phyloP scores from a whole-genome alignment of 1,140 invertebrate genomes.

The Drosophila jambulina region DNA sequence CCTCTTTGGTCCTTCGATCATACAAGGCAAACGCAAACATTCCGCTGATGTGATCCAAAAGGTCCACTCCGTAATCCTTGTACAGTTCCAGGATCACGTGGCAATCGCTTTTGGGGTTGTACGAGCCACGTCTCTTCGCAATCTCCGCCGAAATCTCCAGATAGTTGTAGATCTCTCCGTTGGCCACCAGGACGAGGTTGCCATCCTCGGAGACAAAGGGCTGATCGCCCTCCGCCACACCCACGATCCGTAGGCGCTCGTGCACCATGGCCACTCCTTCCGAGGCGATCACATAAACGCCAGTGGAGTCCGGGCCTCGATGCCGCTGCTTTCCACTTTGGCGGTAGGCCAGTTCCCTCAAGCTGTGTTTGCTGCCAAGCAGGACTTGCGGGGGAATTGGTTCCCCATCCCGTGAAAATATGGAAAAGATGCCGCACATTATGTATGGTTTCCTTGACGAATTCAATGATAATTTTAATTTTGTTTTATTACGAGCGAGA shows the following conservation, averaged over 20 bases:
- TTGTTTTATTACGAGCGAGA: too few species aligned
- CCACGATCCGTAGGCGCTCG: slow-evolving; percentile 73
- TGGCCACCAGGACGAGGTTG: slow-evolving; percentile 71
- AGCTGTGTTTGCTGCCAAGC: slow-evolving; percentile 52
- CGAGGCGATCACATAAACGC: slow-evolving; percentile 60
- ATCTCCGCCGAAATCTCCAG: slow-evolving; percentile 67
- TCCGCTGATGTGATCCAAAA: slow-evolving; percentile 89
- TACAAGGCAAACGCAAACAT: slow-evolving; percentile 95
- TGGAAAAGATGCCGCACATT: slow-evolving; percentile 85
- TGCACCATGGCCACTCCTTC: slow-evolving; percentile 81
- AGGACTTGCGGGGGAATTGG: slow-evolving; percentile 47
- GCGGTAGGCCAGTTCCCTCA: slow-evolving; percentile 76
- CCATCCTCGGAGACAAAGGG: slow-evolving; percentile 74
- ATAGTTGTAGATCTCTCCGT: slow-evolving; percentile 85
- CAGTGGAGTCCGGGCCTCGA: slow-evolving; percentile 83
- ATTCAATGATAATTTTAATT: neutral
- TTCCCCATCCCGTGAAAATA: slow-evolving; percentile 71
- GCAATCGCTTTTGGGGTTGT: slow-evolving; percentile 91
- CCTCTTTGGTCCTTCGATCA: slow-evolving; percentile 89
- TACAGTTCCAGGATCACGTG: slow-evolving; percentile 91
- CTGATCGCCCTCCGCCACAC: slow-evolving; percentile 75
- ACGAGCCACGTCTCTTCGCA: slow-evolving; percentile 83
- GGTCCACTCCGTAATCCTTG: slow-evolving; percentile 87
- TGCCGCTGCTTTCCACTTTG: slow-evolving; percentile 83
- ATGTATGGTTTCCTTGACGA: neutral